Base-by-base conservation (phyloP, 2,888 invertebrate species). In the Tenthredo livida region DNA sequence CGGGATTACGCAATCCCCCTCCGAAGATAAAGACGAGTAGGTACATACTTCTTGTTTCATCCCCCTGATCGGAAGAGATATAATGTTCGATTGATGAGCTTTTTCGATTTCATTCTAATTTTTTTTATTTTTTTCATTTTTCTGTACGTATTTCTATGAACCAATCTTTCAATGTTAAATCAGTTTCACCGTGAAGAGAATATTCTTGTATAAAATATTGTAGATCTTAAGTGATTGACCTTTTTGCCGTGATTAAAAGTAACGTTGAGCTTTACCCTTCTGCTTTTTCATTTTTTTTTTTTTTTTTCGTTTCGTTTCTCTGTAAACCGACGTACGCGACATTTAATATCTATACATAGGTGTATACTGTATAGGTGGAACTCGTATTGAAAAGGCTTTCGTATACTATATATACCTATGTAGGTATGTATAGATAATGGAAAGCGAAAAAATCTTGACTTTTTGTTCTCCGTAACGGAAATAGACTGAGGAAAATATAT, bases 341-440 rank as follows among this genome's bases (percentile, higher is more conserved):
- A n/a, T n/a, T n/a, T n/a, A n/a, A n/a, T 61, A 61, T 4, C 2
- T 33, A 17, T 33, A 33, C 6, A 0, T 29, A 21, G 47, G 37
- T 70, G 9, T 50, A 54, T 5, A 12, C 29, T 5, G 25, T 15
- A 29, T 29, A 29, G 40, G 4, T 25, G 12, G 61, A 40, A 61
- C 40, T 80, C 61, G n/a, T 61, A 58, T 37, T 61, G 40, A 80
- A 61, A 80, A 80, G 61, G 40, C 58, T 80, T 80, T 80, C 58
- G 40, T 50, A 12, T n/a, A n/a, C n/a, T 29, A 29, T 29, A 29
- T 29, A n/a, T n/a, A n/a, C n/a, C n/a, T n/a, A n/a, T n/a, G n/a
- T n/a, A n/a, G n/a, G n/a, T n/a, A n/a, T n/a, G n/a, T 15, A 12
- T 15, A 40, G 58, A 80, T 80, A 61, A 80, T 37, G 58, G 37